These are phyloP conservation scores for Bufotes viridis DNA, from an alignment of 2,797 vertebrate genomes.

Conservation along the genomic window DNA sequence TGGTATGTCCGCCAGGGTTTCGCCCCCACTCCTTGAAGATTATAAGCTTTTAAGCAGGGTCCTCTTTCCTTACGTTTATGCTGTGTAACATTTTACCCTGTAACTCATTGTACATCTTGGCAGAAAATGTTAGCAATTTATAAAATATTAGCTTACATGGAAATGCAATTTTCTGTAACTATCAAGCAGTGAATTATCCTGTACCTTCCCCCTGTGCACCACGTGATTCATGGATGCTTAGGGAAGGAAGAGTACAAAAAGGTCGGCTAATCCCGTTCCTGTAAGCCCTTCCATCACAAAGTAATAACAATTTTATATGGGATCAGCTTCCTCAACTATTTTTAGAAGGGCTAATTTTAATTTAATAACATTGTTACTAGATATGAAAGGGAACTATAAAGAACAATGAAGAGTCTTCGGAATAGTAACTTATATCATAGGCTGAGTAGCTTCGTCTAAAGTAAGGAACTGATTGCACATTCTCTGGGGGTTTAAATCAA, in stretches of 20 bases:
- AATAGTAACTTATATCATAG: background rate
- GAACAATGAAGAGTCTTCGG: constrained; percentile 11
- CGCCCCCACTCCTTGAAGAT: background rate
- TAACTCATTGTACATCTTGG: background rate
- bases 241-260: background rate
- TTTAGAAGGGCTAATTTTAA: constrained; percentile 50
- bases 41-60: background rate
- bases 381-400: background rate
- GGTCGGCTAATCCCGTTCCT: constrained; percentile 28
- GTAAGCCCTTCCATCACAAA: constrained; percentile 47
- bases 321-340: constrained; percentile 31
- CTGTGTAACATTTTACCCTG: too few relatives aligned
- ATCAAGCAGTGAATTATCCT: constrained; percentile 14
- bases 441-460: background rate
- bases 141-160: background rate
- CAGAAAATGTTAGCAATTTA: background rate
- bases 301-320: constrained; percentile 53
- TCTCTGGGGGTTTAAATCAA: background rate
- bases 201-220: background rate
- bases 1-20: background rate
- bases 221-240: constrained; percentile 3
- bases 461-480: background rate
- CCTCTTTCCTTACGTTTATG: too few relatives aligned
- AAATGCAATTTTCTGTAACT: background rate
- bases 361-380: constrained; percentile 46